These are phyloP conservation scores for Phoronis australis DNA, from an alignment of 2,888 invertebrate genomes.

Conservation along the genomic window DNA sequence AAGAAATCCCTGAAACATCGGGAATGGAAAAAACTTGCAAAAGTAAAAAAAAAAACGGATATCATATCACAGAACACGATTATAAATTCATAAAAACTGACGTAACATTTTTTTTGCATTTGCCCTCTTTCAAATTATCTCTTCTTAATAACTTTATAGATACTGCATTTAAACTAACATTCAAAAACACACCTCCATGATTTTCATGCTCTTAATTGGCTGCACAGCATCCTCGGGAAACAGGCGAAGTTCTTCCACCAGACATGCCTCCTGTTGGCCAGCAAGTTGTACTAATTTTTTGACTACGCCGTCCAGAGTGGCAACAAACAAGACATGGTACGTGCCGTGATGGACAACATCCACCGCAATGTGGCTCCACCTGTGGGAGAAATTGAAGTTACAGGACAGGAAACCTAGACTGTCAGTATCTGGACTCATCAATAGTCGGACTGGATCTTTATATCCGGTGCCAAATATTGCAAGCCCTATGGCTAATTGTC, in stretches of 20 bases:
- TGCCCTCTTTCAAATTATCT: not conserved
- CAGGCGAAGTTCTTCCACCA: constrained; percentile 76
- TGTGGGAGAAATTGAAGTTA: too few species aligned
- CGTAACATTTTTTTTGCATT: not conserved
- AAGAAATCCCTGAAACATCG: constrained; percentile 63
- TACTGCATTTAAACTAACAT: not conserved
- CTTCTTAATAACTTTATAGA: not conserved
- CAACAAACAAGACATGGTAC: constrained; percentile 75
- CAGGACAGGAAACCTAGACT: too few species aligned
- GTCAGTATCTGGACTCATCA: too few species aligned
- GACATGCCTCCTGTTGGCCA: constrained; percentile 66
- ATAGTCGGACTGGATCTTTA: too few species aligned
- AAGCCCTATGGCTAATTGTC: too few species aligned
- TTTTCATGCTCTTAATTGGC: constrained; percentile 67
- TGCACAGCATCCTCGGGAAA: constrained; percentile 57
- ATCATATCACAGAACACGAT: not conserved
- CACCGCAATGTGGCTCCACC: constrained; percentile 63
- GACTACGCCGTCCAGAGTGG: constrained; percentile 69
- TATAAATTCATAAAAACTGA: not conserved
- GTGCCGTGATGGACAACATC: constrained; percentile 66
- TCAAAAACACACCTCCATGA: constrained; percentile 58
- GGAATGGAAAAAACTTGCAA: too few species aligned
- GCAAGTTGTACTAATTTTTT: constrained; percentile 77
- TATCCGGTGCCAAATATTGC: too few species aligned
- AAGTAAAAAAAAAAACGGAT: constrained; percentile 9